A percentile compares a stretch with the other conserved stretches of the same genome.
phyloP scores from a whole-genome alignment of 2,888 invertebrate genomes.

The Nomada hirtipes region DNA sequence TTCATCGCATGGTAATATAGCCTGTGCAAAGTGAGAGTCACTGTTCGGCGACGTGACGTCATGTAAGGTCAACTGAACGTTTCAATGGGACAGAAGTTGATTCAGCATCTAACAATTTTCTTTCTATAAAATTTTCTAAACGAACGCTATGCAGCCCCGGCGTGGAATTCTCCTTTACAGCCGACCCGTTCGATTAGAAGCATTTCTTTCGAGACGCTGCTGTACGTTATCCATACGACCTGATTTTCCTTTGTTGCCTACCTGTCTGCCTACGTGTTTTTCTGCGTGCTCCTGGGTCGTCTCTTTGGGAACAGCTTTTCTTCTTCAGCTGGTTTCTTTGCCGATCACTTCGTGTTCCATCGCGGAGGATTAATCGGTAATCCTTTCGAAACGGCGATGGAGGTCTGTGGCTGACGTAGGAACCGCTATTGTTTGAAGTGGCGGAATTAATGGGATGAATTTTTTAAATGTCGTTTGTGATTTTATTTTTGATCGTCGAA shows the following conservation, averaged over 20 bases:
- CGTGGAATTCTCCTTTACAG: no score
- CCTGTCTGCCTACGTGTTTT: neutral
- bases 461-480: no score
- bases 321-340: neutral
- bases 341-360: neutral
- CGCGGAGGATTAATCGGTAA: slow-evolving; percentile 8
- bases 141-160: neutral
- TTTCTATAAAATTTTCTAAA: slow-evolving; percentile 51
- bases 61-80: slow-evolving; percentile 65
- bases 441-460: neutral
- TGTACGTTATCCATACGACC: neutral
- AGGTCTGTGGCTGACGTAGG: neutral
- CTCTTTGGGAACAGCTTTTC: neutral
- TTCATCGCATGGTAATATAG: slow-evolving; percentile 51
- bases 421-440: neutral
- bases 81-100: slow-evolving; percentile 66
- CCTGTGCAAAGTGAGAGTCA: slow-evolving; percentile 65
- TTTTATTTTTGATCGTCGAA: no score
- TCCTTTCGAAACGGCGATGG: neutral
- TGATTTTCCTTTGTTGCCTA: neutral
- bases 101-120: slow-evolving; percentile 65
- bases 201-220: neutral
- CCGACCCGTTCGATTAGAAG: neutral
- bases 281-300: neutral
- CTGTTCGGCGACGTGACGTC: slow-evolving; percentile 65